A percentile compares a stretch with the other conserved stretches of the same genome.
These are phyloP conservation scores for Caenorhabditis doughertyi DNA, from an alignment of 2,888 invertebrate genomes.

Conservation along the genomic window DNA sequence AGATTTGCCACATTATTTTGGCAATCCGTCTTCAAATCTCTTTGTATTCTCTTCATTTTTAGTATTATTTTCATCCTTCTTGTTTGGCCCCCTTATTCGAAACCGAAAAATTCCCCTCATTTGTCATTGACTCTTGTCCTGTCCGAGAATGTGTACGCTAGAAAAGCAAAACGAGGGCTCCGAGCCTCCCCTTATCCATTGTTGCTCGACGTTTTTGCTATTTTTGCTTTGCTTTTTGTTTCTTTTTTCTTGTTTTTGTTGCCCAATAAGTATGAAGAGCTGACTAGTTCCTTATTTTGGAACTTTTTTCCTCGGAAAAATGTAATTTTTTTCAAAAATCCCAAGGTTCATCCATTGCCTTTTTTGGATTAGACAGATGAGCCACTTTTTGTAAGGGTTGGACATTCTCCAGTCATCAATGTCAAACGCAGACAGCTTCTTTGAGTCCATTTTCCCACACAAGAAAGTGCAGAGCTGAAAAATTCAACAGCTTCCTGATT, in stretches of 20 bases:
- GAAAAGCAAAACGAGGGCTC: conserved; percentile 21
- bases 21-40: conserved; percentile 52
- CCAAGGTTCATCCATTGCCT: no score
- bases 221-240: conserved; percentile 36
- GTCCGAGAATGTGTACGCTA: conserved; percentile 56
- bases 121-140: conserved; percentile 64
- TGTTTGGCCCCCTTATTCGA: conserved; percentile 15
- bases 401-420: no score
- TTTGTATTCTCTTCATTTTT: conserved; percentile 23
- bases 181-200: conserved; percentile 37
- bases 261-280: neutral
- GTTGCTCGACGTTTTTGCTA: conserved; percentile 20
- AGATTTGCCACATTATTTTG: conserved; percentile 57
- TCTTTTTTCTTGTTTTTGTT: conserved; percentile 18
- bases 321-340: neutral
- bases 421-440: neutral
- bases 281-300: neutral
- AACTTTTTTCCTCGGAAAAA: neutral
- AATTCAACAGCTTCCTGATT: conserved; percentile 29
- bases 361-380: no score
- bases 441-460: conserved; percentile 3
- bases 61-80: neutral
- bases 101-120: conserved; percentile 58
- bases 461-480: conserved; percentile 28
- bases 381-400: no score